A percentile compares a stretch with the other conserved stretches of the same genome.
These are phyloP conservation scores for Ceratosolen solmsi DNA, from an alignment of 1,140 invertebrate genomes.

Conservation along the genomic window DNA sequence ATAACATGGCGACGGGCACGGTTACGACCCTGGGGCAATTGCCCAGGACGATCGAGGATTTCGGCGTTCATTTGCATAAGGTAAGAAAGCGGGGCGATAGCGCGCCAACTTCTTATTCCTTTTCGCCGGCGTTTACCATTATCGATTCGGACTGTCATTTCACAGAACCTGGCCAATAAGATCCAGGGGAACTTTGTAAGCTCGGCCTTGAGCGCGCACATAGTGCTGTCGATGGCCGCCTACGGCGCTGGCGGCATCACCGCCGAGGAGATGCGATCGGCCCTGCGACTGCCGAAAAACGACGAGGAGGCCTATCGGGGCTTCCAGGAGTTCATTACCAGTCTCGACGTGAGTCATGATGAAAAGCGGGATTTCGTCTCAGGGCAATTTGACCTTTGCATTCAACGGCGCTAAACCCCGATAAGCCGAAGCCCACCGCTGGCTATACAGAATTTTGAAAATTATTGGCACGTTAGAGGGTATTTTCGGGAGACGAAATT, in stretches of 20 bases:
- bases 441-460: too few species aligned
- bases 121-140: neutral
- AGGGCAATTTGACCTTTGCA: too few species aligned
- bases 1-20: neutral
- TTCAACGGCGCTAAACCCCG: too few species aligned
- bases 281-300: constrained; percentile 44
- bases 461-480: too few species aligned
- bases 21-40: neutral
- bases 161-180: constrained; percentile 47
- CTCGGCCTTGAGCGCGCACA: constrained; percentile 63
- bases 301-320: constrained; percentile 48
- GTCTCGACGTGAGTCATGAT: constrained; percentile 51
- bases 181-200: constrained; percentile 54
- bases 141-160: neutral
- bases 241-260: constrained; percentile 56
- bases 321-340: constrained; percentile 52
- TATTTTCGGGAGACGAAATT: too few species aligned
- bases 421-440: too few species aligned
- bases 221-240: constrained; percentile 60
- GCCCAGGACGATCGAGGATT: neutral
- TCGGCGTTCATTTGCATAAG: constrained; percentile 32
- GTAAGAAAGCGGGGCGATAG: neutral
- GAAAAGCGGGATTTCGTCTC: too few species aligned
- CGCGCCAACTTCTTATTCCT: too few species aligned
- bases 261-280: constrained; percentile 49